Conservation (phyloP, 1,140 invertebrate species). For the Lordiphosa clarofinis region DNA sequence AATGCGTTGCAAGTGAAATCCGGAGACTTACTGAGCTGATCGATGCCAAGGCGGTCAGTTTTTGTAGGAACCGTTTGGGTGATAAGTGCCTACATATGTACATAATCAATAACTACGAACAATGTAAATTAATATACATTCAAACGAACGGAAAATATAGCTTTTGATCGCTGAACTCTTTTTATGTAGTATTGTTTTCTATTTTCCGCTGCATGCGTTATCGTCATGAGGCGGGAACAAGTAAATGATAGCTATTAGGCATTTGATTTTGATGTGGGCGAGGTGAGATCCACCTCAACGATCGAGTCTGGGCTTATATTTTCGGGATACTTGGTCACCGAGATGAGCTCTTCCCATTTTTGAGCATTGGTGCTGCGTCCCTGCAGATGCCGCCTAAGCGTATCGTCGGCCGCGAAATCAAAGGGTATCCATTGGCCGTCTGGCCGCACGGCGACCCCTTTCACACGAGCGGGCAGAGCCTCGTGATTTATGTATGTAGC, state of each 20-base stretch:
- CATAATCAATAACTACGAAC: constrained; percentile 10
- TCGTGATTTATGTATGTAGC: constrained; percentile 40
- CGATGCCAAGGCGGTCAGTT: constrained; percentile 13
- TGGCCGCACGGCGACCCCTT: constrained; percentile 35
- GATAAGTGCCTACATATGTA: constrained; percentile 25
- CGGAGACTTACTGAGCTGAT: constrained; percentile 30
- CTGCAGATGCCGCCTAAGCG: constrained; percentile 14
- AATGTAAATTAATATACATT: constrained; percentile 34
- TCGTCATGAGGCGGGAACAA: background rate
- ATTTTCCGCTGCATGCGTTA: background rate
- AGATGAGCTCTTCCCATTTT: constrained; percentile 40
- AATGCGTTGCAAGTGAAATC: constrained; percentile 16
- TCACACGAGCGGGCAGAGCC: constrained; percentile 38
- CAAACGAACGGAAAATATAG: background rate
- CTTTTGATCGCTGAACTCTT: background rate
- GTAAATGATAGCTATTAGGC: background rate
- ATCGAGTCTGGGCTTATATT: constrained; percentile 18
- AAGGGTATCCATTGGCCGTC: constrained; percentile 38
- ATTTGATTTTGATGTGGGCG: constrained; percentile 21
- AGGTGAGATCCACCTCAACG: constrained; percentile 59
- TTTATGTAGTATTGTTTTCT: background rate
- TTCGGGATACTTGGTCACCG: constrained; percentile 4
- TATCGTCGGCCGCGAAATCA: constrained; percentile 10
- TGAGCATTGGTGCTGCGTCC: constrained; percentile 1
- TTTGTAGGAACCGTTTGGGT: constrained; percentile 21